These are phyloP conservation scores for Microcebus griseorufus DNA, from an alignment of 2,113 vertebrate species.

Conservation along the genomic window DNA sequence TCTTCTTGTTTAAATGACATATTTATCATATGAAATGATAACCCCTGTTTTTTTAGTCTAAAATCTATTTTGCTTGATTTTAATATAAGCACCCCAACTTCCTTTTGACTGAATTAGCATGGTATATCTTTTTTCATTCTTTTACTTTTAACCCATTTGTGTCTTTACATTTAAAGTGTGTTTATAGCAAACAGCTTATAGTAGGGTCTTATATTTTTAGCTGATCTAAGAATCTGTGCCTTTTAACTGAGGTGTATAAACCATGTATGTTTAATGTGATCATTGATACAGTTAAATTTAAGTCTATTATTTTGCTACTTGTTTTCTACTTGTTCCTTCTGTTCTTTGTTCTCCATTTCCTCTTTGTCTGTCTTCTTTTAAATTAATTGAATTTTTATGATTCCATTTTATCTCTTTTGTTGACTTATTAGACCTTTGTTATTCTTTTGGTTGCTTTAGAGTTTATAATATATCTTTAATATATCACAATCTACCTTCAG, in stretches of 20 bases:
- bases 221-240: not conserved
- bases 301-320: not conserved
- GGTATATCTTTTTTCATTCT: not conserved
- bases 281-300: not conserved
- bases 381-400: not conserved
- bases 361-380: not conserved
- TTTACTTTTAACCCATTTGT: not conserved
- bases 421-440: not conserved
- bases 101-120: not conserved
- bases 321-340: not conserved
- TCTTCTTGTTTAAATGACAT: not conserved
- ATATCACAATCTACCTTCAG: not conserved
- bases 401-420: not conserved
- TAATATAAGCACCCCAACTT: not conserved
- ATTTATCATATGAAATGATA: not conserved
- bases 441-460: not conserved
- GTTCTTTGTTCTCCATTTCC: not conserved
- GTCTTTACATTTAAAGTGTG: not conserved
- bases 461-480: not conserved
- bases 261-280: not conserved
- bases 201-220: not conserved
- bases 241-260: not conserved
- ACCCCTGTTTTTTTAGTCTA: not conserved
- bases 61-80: not conserved
- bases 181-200: not conserved